These are phyloP conservation scores for Rotaria sp. DNA, from an alignment of 2,888 invertebrate genomes.

Conservation along the genomic window DNA sequence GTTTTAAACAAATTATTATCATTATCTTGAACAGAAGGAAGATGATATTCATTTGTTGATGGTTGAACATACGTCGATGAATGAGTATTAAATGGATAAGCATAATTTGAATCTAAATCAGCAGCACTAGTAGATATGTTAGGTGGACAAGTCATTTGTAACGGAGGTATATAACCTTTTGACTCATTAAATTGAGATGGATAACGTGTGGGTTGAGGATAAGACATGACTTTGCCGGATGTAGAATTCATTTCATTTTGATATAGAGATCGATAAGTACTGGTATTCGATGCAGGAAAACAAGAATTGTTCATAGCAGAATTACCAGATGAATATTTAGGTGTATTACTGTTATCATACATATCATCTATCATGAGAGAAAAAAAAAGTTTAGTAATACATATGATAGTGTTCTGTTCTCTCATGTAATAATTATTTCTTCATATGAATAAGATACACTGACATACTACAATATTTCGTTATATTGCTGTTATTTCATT, in stretches of 20 bases:
- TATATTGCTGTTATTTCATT: too few relatives aligned
- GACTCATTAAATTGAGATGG: not conserved
- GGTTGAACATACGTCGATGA: not conserved
- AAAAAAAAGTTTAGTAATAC: not conserved
- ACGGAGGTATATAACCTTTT: not conserved
- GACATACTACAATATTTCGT: too few relatives aligned
- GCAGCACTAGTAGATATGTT: not conserved
- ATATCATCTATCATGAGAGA: not conserved
- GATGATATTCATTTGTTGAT: not conserved
- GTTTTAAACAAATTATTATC: not conserved
- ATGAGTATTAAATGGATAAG: not conserved
- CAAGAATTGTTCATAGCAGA: not conserved
- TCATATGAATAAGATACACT: too few relatives aligned
- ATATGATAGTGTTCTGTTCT: too few relatives aligned
- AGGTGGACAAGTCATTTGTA: not conserved
- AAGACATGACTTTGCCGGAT: not conserved
- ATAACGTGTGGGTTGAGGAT: not conserved
- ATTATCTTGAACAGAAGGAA: not conserved
- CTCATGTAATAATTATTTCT: too few relatives aligned
- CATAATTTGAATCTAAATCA: not conserved
- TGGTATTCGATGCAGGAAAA: not conserved
- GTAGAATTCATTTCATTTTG: not conserved
- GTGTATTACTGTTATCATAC: not conserved
- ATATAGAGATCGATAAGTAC: not conserved
- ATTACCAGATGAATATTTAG: not conserved